Evolutionary conservation across 35 echinoderm and acorn worm genomes (phyloP), one percentile per base, ranked within the genome.

Genomic region (Heliocidaris tuberculata): DNA sequence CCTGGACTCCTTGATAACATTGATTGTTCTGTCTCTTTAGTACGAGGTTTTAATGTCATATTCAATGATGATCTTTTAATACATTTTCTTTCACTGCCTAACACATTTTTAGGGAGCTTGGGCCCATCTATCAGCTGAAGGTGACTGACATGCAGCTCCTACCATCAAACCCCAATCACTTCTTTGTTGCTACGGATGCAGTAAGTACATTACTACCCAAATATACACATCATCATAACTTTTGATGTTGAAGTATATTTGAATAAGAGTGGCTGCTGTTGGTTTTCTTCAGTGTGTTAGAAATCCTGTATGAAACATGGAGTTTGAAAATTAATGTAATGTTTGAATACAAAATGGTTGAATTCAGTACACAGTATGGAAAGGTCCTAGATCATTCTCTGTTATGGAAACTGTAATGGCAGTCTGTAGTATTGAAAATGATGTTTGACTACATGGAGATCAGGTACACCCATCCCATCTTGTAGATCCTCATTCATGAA

Each of bases 171-270:
- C 95, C 97, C 16, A 98, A 96, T 94, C 97, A 98, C 42, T 96
- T 98, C 86, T 98, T 90, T 96, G 95, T 97, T 70, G 95, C 94
- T 6, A 98, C 97, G 48, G 97, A 98, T 96, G 47, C 87, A 52
- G 97, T 98, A 54, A 96, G 96, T 92, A 89, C 32, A 47, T 13
- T 35, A 89, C 31, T 21, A 17, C n/a, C 2, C 24, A 24, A 17
- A 19, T 65, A 71, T 71, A 2, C 6, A 56, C 52, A 56, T 56
- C n/a, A 52, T 52, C 52, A 56, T 56, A 56, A 9, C 10, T 56
- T 56, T 10, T 56, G 10, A 56, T 56, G 52, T 56, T 56, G 7
- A 56, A 13, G 6, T 56, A 56, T 56, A 56, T 48, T 11, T 30
- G 27, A 30, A 50, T 32, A 93, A 30, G 5, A n/a, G 3, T 29